phyloP scores from a whole-genome alignment of 2,888 invertebrate genomes.

The Tupiocoris notatus region DNA sequence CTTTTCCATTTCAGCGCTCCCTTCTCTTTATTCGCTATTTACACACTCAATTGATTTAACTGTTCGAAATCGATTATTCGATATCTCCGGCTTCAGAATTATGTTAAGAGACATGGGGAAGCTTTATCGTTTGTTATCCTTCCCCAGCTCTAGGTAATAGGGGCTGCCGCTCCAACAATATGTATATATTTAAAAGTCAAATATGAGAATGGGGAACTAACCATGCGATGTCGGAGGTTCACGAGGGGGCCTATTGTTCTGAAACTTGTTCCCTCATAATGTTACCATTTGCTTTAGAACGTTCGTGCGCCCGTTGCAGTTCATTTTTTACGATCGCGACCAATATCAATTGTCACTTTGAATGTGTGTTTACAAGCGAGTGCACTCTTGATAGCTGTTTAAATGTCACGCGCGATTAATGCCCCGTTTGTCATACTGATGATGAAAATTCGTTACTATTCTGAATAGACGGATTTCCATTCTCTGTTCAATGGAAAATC shows the following conservation, averaged over 20 bases:
- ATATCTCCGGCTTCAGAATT: not conserved
- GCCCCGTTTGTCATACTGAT: no score
- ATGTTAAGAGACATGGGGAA: not conserved
- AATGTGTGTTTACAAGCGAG: no score
- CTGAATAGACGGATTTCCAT: no score
- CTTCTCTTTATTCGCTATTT: not conserved
- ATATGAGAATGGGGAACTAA: not conserved
- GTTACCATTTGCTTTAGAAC: not conserved
- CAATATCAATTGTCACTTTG: no score
- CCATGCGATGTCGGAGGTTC: not conserved
- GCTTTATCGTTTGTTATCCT: not conserved
- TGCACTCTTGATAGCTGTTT: no score
- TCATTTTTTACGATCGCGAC: no score
- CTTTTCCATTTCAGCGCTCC: not conserved
- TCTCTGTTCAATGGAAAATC: no score
- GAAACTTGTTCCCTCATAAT: not conserved
- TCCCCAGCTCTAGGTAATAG: not conserved
- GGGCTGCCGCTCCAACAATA: not conserved
- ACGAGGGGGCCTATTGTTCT: not conserved
- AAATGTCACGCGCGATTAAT: no score
- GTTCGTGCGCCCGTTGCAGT: not conserved
- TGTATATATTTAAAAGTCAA: not conserved
- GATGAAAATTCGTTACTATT: no score
- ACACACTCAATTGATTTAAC: slow-evolving; percentile 7
- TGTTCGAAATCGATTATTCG: slow-evolving; percentile 16